phyloP scores from a whole-genome alignment of 2,797 vertebrate genomes.

The Sebastes ruberrimus region DNA sequence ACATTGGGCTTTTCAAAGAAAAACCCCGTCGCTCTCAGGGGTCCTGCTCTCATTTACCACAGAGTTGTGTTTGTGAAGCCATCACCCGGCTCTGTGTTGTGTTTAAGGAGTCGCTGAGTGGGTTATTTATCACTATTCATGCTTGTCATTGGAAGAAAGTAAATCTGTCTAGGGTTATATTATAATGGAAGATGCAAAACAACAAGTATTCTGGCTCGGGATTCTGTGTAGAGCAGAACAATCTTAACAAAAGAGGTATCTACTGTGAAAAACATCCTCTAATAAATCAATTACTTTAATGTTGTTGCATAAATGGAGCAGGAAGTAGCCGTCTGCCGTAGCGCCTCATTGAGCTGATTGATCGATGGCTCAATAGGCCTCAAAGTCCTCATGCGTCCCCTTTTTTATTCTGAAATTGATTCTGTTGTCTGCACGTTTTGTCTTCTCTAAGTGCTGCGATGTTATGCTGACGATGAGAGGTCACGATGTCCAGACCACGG shows the following conservation, averaged over 20 bases:
- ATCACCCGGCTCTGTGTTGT: conserved; percentile 18
- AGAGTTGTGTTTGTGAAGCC: conserved; percentile 21
- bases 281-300: conserved; percentile 31
- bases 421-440: conserved; percentile 16
- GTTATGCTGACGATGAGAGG: conserved; percentile 31
- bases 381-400: background rate
- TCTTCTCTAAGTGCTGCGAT: conserved; percentile 11
- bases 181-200: conserved; percentile 1
- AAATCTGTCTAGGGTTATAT: conserved; percentile 1
- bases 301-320: conserved; percentile 21
- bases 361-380: conserved; percentile 15
- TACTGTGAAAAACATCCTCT: background rate
- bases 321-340: conserved; percentile 6
- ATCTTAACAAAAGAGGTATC: background rate
- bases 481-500: conserved; percentile 39
- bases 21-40: conserved; percentile 31
- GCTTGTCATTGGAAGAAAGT: conserved; percentile 13
- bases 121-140: conserved; percentile 37
- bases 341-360: conserved; percentile 20
- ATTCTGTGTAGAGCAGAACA: background rate
- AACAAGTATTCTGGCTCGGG: background rate
- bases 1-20: conserved; percentile 27
- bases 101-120: conserved; percentile 20
- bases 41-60: conserved; percentile 55
- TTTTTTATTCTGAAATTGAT: conserved; percentile 7